phyloP scores from a whole-genome alignment of 2,113 vertebrate genomes.

The Ranitomeya variabilis region DNA sequence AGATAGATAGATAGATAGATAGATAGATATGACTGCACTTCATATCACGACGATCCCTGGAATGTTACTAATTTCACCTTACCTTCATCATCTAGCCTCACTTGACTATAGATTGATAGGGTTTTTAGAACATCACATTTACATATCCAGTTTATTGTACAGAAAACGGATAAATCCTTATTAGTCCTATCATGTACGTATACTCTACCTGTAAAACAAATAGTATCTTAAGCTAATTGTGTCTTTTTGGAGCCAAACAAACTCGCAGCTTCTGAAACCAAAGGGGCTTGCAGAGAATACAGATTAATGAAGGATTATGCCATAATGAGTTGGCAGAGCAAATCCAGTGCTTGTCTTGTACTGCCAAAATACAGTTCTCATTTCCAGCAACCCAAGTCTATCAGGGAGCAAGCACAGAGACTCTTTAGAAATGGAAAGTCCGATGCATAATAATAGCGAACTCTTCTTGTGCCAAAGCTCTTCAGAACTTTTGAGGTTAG shows the following conservation, averaged over 20 bases:
- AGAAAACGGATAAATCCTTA: background rate
- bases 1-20: background rate
- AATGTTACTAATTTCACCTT: no score
- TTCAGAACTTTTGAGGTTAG: slow-evolving; percentile 81
- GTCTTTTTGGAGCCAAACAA: slow-evolving; percentile 8
- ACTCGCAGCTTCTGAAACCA: slow-evolving; percentile 25
- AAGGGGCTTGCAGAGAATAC: slow-evolving; percentile 76
- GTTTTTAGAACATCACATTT: background rate
- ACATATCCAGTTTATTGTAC: background rate
- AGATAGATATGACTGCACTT: background rate
- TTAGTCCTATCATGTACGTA: background rate
- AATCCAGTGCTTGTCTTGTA: slow-evolving; percentile 74
- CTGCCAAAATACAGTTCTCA: slow-evolving; percentile 91
- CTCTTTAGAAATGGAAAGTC: slow-evolving; percentile 77
- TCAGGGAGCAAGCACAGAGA: slow-evolving; percentile 83
- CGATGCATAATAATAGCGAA: slow-evolving; percentile 86
- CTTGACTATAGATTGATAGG: background rate
- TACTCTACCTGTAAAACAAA: slow-evolving; percentile 68
- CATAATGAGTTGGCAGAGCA: slow-evolving; percentile 81
- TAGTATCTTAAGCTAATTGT: slow-evolving; percentile 74
- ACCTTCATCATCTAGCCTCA: background rate
- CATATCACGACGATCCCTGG: no score
- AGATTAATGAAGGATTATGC: slow-evolving; percentile 88
- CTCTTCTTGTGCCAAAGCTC: slow-evolving; percentile 81
- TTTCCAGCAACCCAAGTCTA: slow-evolving; percentile 90